Conservation (phyloP, 2,888 invertebrate genomes). For the Exephanes ischioxanthus region DNA sequence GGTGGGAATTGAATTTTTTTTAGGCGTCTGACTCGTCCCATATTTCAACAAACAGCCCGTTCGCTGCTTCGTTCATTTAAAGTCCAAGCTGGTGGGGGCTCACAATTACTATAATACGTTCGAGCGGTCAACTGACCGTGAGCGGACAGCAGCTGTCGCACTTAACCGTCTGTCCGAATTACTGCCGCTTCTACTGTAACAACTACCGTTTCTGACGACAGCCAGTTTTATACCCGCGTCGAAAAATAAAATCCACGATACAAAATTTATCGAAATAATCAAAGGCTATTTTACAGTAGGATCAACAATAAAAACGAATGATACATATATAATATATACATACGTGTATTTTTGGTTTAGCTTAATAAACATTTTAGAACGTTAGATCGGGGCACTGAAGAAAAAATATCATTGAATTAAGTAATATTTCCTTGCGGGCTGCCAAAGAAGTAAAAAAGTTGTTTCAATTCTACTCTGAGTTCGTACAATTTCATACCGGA, state of each 20-base stretch:
- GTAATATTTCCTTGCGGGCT: too few relatives aligned
- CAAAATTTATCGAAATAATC: not conserved
- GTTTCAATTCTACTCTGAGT: too few relatives aligned
- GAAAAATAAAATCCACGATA: not conserved
- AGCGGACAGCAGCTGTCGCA: conserved; percentile 61
- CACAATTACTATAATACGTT: conserved; percentile 58
- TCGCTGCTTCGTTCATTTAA: not conserved
- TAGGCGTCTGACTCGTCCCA: not conserved
- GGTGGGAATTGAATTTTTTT: not conserved
- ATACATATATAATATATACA: too few relatives aligned
- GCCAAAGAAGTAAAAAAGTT: too few relatives aligned
- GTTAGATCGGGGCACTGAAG: too few relatives aligned
- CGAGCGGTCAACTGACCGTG: conserved; percentile 52
- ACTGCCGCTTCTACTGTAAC: conserved; percentile 19
- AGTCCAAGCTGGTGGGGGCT: not conserved
- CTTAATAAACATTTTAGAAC: too few relatives aligned
- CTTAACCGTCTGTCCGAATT: conserved; percentile 52
- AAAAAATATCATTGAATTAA: too few relatives aligned
- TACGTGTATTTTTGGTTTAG: too few relatives aligned
- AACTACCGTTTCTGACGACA: not conserved
- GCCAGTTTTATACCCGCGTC: not conserved
- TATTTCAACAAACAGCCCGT: conserved; percentile 12
- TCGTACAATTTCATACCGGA: too few relatives aligned
- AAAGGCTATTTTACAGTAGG: not conserved
- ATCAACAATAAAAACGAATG: too few relatives aligned